Evolutionary conservation across 2,113 vertebrate species (phyloP).

Genomic region (Pontoporia blainvillei): DNA sequence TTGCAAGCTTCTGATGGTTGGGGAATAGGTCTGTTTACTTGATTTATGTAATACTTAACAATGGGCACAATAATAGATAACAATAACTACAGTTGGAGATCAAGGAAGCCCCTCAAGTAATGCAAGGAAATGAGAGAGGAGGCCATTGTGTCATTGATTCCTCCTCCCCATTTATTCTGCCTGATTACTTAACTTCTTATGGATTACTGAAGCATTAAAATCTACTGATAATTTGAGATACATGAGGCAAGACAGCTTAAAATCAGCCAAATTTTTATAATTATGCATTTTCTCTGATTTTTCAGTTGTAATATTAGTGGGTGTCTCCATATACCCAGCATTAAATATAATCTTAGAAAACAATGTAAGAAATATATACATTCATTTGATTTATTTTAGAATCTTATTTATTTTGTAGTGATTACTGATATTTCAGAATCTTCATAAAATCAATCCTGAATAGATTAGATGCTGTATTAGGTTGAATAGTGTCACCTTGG

Average conservation of each 20-base stretch:
- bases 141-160: not conserved
- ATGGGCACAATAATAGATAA: not conserved
- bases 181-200: not conserved
- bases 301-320: not conserved
- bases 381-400: not conserved
- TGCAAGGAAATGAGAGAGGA: not conserved
- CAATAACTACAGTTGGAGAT: not conserved
- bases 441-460: not conserved
- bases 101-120: not conserved
- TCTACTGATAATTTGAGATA: not conserved
- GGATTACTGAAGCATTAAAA: not conserved
- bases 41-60: not conserved
- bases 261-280: not conserved
- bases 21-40: not conserved
- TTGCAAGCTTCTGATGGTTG: not conserved
- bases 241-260: not conserved
- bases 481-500: not conserved
- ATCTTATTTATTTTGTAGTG: not conserved
- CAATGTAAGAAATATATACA: not conserved
- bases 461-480: not conserved
- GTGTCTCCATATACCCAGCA: not conserved
- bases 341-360: not conserved
- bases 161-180: not conserved
- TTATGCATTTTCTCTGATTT: not conserved
- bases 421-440: not conserved